phyloP scores from a whole-genome alignment of 2,113 vertebrate species.

The Geococcyx californianus region DNA sequence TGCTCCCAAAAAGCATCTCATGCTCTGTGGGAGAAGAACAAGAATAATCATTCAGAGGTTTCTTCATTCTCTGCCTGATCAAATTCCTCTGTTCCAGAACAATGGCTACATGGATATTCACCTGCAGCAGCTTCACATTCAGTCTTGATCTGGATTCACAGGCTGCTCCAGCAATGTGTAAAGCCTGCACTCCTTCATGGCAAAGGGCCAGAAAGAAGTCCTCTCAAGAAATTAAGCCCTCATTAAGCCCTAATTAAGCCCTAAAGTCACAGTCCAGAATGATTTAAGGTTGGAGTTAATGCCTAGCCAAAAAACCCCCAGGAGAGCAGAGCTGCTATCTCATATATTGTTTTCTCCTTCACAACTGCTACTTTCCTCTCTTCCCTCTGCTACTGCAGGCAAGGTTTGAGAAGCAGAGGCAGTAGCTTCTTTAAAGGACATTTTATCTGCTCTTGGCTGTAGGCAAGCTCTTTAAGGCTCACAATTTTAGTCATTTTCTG shows the following conservation, averaged over 20 bases:
- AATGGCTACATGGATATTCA: not conserved
- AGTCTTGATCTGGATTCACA: not conserved
- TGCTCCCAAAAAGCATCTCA: not conserved
- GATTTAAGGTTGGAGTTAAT: not conserved
- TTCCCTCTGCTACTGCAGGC: not conserved
- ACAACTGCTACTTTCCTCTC: not conserved
- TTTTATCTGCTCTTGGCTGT: not conserved
- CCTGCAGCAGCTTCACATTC: not conserved
- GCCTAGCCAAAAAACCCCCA: not conserved
- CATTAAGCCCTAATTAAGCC: too few relatives aligned
- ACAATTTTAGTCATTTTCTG: not conserved
- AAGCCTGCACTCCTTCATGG: not conserved
- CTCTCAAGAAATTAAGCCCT: too few relatives aligned
- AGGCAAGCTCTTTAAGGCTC: not conserved
- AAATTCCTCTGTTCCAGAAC: not conserved
- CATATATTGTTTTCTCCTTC: not conserved
- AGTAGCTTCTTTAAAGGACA: not conserved
- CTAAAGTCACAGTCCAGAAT: not conserved
- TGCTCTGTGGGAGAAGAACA: not conserved
- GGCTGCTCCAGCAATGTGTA: not conserved
- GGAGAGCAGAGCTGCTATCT: not conserved
- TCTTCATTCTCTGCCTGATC: not conserved
- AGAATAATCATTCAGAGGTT: not conserved
- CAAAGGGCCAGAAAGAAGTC: not conserved
- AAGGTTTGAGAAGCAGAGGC: not conserved